Conservation (phyloP, 2,113 vertebrate species). For the Felis chaus region DNA sequence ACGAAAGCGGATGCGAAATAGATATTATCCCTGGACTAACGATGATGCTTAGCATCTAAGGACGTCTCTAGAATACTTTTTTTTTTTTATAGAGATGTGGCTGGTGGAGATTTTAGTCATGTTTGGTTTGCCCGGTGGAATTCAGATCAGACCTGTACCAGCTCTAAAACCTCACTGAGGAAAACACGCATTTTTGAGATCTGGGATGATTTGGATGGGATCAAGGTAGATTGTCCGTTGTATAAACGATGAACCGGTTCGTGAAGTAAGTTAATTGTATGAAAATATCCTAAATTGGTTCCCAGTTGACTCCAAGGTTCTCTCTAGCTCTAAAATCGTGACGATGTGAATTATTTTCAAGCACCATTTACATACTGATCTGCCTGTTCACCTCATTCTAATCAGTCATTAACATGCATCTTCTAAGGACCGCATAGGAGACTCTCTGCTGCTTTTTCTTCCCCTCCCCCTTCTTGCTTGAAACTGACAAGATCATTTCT, state of each 20-base stretch:
- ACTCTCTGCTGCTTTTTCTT: background rate
- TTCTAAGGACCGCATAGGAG: background rate
- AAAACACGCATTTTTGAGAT: background rate
- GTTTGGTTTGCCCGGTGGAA: background rate
- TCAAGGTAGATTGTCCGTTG: background rate
- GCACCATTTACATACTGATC: background rate
- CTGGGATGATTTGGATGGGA: background rate
- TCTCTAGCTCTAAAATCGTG: background rate
- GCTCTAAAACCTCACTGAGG: background rate
- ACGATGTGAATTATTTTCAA: background rate
- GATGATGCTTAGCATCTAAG: background rate
- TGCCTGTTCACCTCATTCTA: background rate
- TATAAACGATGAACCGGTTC: background rate
- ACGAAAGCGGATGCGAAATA: background rate
- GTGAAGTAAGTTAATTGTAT: background rate
- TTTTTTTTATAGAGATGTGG: no score
- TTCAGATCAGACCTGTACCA: background rate
- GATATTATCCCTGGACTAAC: background rate
- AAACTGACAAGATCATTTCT: background rate
- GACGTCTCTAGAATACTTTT: no score
- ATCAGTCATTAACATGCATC: background rate
- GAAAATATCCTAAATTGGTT: background rate
- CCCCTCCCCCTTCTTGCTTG: background rate
- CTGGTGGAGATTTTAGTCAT: rapidly evolving
- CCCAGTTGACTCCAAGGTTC: background rate